Conservation (phyloP, 2,888 invertebrate species). For the Amiota communis region DNA sequence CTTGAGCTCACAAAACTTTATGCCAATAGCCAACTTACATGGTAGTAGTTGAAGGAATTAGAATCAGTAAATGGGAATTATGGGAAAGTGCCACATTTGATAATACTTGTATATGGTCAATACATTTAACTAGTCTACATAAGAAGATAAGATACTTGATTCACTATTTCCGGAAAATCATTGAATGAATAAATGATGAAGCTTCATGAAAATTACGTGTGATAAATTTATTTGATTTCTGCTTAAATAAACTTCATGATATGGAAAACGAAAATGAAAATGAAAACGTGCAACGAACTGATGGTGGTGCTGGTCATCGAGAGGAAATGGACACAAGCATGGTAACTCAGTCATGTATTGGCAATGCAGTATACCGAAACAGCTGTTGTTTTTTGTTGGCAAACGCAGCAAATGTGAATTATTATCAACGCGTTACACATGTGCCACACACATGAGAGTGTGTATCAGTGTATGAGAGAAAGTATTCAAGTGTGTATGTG, state of each 20-base stretch:
- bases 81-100: too few species aligned
- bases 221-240: too few species aligned
- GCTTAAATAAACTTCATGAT: too few species aligned
- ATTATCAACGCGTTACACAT: conserved; percentile 8
- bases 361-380: neutral
- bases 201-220: too few species aligned
- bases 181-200: too few species aligned
- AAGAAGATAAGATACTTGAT: too few species aligned
- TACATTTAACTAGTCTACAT: too few species aligned
- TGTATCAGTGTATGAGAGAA: neutral
- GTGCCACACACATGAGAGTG: neutral
- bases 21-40: neutral
- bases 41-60: too few species aligned
- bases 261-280: neutral
- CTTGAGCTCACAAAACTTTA: conserved; percentile 1
- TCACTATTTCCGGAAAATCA: too few species aligned
- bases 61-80: too few species aligned
- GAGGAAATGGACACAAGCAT: neutral
- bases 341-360: neutral
- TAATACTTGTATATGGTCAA: too few species aligned
- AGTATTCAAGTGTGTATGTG: neutral
- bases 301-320: neutral
- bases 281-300: neutral
- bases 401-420: conserved; percentile 17
- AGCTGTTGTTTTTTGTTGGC: neutral